Evolutionary conservation across 2,797 vertebrate genomes (phyloP).

Genomic region (Phoebastria nigripes): DNA sequence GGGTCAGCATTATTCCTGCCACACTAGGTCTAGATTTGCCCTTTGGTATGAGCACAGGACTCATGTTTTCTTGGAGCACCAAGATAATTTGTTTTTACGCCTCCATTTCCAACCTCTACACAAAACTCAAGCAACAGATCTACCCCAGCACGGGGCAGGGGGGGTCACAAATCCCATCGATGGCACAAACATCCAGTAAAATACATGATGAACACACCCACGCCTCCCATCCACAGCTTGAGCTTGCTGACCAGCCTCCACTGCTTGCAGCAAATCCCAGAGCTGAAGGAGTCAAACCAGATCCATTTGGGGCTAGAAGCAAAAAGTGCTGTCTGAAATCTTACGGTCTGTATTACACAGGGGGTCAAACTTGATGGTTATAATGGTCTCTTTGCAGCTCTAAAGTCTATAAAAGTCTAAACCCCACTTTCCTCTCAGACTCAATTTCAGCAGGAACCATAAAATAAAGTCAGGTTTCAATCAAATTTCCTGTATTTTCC

Average conservation of each 20-base stretch:
- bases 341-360: neutral
- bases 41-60: neutral
- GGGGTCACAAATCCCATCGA: neutral
- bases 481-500: constrained; percentile 56
- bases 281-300: neutral
- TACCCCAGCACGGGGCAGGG: no score
- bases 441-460: constrained; percentile 50
- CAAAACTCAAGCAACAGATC: neutral
- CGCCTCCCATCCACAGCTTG: neutral
- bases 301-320: neutral
- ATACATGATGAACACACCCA: fast-evolving
- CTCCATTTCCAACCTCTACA: neutral
- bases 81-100: neutral
- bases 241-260: neutral
- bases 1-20: neutral
- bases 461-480: constrained; percentile 57
- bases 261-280: neutral
- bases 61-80: neutral
- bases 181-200: neutral
- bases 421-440: constrained; percentile 25
- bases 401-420: neutral
- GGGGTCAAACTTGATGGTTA: neutral
- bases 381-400: neutral
- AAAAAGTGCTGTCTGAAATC: neutral
- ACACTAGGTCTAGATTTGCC: neutral